Conservation (phyloP, 1,140 invertebrate species). For the Aphis craccivora region DNA sequence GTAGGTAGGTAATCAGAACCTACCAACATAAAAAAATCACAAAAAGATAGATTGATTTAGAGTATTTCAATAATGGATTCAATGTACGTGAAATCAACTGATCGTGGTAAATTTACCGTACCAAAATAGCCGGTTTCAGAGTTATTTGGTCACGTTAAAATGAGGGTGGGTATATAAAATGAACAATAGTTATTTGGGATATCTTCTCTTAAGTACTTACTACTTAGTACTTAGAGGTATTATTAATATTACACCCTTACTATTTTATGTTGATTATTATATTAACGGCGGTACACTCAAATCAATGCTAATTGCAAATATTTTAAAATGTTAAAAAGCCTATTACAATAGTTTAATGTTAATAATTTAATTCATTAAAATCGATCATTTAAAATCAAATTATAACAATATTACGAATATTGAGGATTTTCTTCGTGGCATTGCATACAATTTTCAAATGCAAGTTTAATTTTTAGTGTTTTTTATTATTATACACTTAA, state of each 20-base stretch:
- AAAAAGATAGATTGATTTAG: background rate
- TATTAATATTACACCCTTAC: background rate
- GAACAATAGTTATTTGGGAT: background rate
- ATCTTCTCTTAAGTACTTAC: background rate
- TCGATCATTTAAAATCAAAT: no score
- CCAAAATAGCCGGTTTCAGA: background rate
- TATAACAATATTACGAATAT: no score
- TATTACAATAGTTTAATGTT: no score
- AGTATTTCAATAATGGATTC: background rate
- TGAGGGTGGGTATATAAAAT: background rate
- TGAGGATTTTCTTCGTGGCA: no score
- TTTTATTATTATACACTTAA: no score
- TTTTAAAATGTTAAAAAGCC: no score
- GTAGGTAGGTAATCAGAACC: no score
- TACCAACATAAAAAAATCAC: background rate
- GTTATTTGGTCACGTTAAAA: background rate
- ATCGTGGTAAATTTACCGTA: background rate
- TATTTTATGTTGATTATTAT: background rate
- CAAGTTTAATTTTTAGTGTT: no score
- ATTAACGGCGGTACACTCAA: background rate
- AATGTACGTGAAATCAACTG: background rate
- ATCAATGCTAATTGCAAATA: background rate
- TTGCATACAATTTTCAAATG: no score
- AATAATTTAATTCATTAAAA: no score
- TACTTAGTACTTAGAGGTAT: no score